phyloP scores from a whole-genome alignment of 1,140 invertebrate species.

The Battus philenor region DNA sequence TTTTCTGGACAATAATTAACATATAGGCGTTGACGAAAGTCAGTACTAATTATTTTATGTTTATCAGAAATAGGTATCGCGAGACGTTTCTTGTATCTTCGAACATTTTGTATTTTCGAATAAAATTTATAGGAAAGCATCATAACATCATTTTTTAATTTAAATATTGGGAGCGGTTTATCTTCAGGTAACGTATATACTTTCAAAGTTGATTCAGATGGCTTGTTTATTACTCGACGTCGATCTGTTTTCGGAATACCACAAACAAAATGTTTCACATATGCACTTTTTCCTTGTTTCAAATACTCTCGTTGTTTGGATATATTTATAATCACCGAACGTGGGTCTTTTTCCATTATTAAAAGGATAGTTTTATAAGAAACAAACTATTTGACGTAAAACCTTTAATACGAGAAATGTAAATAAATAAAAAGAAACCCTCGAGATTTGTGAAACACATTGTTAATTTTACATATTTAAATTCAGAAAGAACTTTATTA shows the following conservation, averaged over 20 bases:
- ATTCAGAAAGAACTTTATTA: too few relatives aligned
- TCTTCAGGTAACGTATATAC: conserved; percentile 24
- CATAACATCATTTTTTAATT: conserved; percentile 30
- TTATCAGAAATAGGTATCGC: conserved; percentile 29
- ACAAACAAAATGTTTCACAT: neutral
- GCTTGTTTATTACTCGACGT: conserved; percentile 13
- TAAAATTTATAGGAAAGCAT: conserved; percentile 48
- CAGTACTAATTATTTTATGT: conserved; percentile 39
- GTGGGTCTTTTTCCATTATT: conserved; percentile 26
- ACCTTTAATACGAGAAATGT: too few relatives aligned
- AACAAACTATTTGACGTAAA: too few relatives aligned
- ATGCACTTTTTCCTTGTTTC: conserved; percentile 1
- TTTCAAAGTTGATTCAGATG: conserved; percentile 16
- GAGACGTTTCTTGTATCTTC: conserved; percentile 26
- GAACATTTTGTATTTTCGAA: conserved; percentile 33
- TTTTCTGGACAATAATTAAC: conserved; percentile 25
- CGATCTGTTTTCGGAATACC: neutral
- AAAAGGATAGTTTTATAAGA: too few relatives aligned
- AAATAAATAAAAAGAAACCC: too few relatives aligned
- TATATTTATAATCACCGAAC: conserved; percentile 31
- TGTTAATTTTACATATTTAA: too few relatives aligned
- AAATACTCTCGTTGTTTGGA: conserved; percentile 20
- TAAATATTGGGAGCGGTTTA: conserved; percentile 27
- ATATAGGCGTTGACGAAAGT: conserved; percentile 29
- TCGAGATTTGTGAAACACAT: conserved; percentile 23